These are phyloP conservation scores for Acholoe squamosa DNA, from an alignment of 2,888 invertebrate species.

Conservation along the genomic window DNA sequence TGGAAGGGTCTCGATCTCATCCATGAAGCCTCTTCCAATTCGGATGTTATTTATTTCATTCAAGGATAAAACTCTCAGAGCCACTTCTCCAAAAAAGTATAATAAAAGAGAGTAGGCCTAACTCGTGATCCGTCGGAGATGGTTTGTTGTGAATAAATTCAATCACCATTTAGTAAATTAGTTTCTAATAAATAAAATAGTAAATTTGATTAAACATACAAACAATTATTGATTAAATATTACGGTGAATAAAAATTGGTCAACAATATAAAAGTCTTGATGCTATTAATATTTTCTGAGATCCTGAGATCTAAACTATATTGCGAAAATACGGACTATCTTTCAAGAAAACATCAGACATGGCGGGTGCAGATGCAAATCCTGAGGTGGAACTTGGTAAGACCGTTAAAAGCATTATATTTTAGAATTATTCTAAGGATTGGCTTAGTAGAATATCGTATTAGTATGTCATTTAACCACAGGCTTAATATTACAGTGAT, in stretches of 20 bases:
- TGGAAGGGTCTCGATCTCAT: not conserved
- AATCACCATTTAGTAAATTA: not conserved
- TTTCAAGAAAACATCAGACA: constrained; percentile 48
- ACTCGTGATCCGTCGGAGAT: not conserved
- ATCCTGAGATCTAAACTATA: not conserved
- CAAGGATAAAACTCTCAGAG: too few species aligned
- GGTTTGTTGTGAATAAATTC: not conserved
- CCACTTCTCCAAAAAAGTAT: too few species aligned
- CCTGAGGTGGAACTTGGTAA: constrained; percentile 29
- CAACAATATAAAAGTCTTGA: too few species aligned
- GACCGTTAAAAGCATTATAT: not conserved
- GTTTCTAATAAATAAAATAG: not conserved
- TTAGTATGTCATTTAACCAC: not conserved
- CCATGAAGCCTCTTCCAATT: not conserved
- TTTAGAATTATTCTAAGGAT: not conserved
- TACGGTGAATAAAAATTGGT: too few species aligned
- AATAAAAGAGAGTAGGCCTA: too few species aligned
- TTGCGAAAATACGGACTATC: not conserved
- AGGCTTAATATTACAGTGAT: not conserved
- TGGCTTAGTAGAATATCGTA: not conserved
- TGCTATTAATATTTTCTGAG: too few species aligned
- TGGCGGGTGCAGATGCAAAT: constrained; percentile 46
- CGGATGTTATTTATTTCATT: too few species aligned
- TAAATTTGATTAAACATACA: not conserved
- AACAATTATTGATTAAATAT: too few species aligned